Evolutionary conservation across 2,797 vertebrate genomes (phyloP), one percentile per base, ranked within the genome.

Genomic region (Acanthornis magna): DNA sequence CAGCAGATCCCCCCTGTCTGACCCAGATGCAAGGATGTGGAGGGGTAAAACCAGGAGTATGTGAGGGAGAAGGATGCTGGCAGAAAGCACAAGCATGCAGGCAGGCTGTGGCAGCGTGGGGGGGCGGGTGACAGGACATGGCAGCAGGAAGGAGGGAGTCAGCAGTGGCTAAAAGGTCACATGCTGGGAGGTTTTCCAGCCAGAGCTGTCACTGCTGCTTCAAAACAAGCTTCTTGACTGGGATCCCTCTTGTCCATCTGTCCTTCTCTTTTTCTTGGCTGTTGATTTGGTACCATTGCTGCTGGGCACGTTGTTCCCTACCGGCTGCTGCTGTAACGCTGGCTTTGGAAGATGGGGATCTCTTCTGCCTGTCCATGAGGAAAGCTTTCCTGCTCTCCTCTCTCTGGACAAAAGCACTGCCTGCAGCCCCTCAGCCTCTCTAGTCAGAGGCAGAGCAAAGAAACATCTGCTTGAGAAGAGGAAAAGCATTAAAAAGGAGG

Each of bases 71-170:
- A 40, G 58, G 80, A 57, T 19, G 68, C 66, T 51, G 85, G 55
- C 62, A 82, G 79, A 51, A 61, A 53, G 15, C 16, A 27, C 0
- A 0, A 27, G 16, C 40, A n/a, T 0, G 4, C 54, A 17, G 43
- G 62, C 53, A 51, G 71, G 30, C 63, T 77, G 63, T 3, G 3
- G 54, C 40, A 40, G n/a, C 0, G 0, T 32, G 45, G 40, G 20
- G 4, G 4, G 29, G 58, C 0, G 2, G 30, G 10, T 25, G 43
- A 45, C 84, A 62, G 60, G 58, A 83, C 0, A 0, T 4, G 45
- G 42, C 62, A 79, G 74, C 30, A 71, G 84, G 84, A 78, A 78
- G 29, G 25, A 85, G 13, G 16, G 40, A 82, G 62, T n/a, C 88
- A 38, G 57, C 0, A 0, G 19, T 18, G 34, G 12, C 42, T 81